Percentiles rank a stretch among this genome's conserved stretches.
phyloP scores from a whole-genome alignment of 2,888 invertebrate species.

The Thalpophila matura region DNA sequence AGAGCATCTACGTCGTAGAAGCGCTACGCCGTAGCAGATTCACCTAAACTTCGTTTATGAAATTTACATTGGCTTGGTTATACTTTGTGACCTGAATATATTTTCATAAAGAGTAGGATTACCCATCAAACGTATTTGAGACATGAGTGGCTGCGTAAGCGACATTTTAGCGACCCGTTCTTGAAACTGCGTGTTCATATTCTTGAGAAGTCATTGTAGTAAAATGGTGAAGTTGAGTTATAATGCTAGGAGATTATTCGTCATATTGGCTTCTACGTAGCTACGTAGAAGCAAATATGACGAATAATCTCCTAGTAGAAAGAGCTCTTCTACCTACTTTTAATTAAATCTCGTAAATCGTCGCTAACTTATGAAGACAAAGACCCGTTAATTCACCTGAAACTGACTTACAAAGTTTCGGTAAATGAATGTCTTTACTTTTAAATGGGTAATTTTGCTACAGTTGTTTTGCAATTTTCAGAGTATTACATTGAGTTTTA shows the following conservation, averaged over 20 bases:
- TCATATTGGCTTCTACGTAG: constrained; percentile 33
- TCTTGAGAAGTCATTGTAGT: constrained; percentile 68
- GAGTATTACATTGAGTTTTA: background rate
- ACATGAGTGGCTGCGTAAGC: constrained; percentile 25
- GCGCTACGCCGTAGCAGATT: constrained; percentile 43
- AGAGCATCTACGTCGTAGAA: constrained; percentile 45
- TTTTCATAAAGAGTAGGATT: constrained; percentile 29
- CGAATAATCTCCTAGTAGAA: too few relatives aligned
- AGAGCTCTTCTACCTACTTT: constrained; percentile 15
- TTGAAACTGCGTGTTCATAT: constrained; percentile 64
- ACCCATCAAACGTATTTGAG: constrained; percentile 12
- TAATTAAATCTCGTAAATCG: constrained; percentile 48
- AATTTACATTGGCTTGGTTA: constrained; percentile 20
- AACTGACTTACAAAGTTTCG: constrained; percentile 48
- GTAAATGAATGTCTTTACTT: constrained; percentile 35
- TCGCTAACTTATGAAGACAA: constrained; percentile 34
- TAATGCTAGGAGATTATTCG: constrained; percentile 60
- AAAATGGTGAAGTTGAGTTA: constrained; percentile 44
- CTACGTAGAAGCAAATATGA: too few relatives aligned
- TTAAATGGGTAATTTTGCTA: constrained; percentile 35
- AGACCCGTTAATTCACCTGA: constrained; percentile 44
- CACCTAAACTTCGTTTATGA: constrained; percentile 16
- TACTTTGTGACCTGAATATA: constrained; percentile 35
- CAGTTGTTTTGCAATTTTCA: constrained; percentile 28
- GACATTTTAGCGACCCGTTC: constrained; percentile 37